A percentile compares a stretch with the other conserved stretches of the same genome.
Conservation (phyloP, 1,140 invertebrate species). For the Propsilocerus akamusi region DNA sequence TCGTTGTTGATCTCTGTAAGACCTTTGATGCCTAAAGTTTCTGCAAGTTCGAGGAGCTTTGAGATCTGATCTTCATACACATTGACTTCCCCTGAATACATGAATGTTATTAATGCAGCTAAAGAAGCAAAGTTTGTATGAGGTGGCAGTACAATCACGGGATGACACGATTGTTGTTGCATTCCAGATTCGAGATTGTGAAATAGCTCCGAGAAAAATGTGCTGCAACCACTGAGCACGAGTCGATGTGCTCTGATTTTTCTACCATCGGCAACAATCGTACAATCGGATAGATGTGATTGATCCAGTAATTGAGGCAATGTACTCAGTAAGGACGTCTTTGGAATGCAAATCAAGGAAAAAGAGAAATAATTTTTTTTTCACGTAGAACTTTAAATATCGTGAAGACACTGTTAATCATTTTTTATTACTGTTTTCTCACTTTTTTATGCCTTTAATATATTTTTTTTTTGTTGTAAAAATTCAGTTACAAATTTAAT, state of each 20-base stretch:
- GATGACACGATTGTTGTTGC: constrained; percentile 37
- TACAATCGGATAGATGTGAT: constrained; percentile 77
- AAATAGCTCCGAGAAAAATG: constrained; percentile 79
- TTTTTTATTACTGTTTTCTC: too few relatives aligned
- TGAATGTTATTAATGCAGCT: constrained; percentile 68
- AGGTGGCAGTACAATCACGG: constrained; percentile 65
- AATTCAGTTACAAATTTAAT: neutral
- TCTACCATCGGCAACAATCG: constrained; percentile 63
- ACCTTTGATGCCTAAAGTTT: constrained; percentile 68
- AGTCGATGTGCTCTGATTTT: constrained; percentile 68
- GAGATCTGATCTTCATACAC: constrained; percentile 67
- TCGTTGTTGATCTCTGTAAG: constrained; percentile 59
- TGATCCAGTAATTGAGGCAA: constrained; percentile 63
- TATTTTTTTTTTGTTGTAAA: neutral
- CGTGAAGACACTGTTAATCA: too few relatives aligned
- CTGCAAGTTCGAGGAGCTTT: constrained; percentile 60
- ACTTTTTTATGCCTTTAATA: neutral
- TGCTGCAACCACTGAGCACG: constrained; percentile 76
- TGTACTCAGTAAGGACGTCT: constrained; percentile 61
- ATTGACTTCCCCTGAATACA: constrained; percentile 84
- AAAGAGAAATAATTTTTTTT: neutral
- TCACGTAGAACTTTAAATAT: too few relatives aligned
- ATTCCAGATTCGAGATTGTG: constrained; percentile 38
- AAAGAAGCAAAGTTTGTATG: constrained; percentile 55
- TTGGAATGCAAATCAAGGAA: constrained; percentile 7